Percentiles rank a stretch among this genome's conserved stretches.
Conservation (phyloP, 1,140 invertebrate species). For the Ridgeia piscesae region DNA sequence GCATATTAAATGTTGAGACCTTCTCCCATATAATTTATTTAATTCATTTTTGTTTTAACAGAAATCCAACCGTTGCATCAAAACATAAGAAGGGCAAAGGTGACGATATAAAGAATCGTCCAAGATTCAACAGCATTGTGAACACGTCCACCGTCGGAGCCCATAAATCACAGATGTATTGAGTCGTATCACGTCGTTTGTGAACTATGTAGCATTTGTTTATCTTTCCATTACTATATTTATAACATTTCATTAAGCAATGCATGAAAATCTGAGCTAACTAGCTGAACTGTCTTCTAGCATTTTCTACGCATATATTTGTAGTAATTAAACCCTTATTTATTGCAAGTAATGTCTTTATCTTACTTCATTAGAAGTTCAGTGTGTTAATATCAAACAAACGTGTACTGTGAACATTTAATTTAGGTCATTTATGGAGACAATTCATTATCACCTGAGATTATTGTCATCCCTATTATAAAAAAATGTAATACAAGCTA, state of each 20-base stretch:
- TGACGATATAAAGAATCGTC: conserved; percentile 48
- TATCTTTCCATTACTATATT: not conserved
- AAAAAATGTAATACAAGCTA: not conserved
- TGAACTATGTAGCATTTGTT: not conserved
- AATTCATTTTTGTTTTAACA: conserved; percentile 30
- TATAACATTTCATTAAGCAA: not conserved
- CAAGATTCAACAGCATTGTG: conserved; percentile 37
- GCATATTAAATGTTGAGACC: not conserved
- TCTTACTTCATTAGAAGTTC: not conserved
- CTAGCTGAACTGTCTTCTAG: not conserved
- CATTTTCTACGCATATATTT: conserved; percentile 2
- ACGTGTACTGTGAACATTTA: conserved; percentile 6
- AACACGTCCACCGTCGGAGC: not conserved
- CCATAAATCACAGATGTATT: not conserved
- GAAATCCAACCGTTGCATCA: conserved; percentile 46
- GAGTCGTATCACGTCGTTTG: not conserved
- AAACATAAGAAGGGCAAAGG: conserved; percentile 45
- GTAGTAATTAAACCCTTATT: not conserved
- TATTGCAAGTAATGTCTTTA: not conserved
- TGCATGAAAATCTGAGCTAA: not conserved
- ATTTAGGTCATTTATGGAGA: not conserved
- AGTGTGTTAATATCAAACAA: not conserved
- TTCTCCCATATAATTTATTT: not conserved
- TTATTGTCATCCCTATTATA: not conserved
- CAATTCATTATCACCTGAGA: not conserved